Percentiles rank a stretch among this genome's conserved stretches.
Conservation (phyloP, 2,888 invertebrate species). For the Agrochola lychnidis region DNA sequence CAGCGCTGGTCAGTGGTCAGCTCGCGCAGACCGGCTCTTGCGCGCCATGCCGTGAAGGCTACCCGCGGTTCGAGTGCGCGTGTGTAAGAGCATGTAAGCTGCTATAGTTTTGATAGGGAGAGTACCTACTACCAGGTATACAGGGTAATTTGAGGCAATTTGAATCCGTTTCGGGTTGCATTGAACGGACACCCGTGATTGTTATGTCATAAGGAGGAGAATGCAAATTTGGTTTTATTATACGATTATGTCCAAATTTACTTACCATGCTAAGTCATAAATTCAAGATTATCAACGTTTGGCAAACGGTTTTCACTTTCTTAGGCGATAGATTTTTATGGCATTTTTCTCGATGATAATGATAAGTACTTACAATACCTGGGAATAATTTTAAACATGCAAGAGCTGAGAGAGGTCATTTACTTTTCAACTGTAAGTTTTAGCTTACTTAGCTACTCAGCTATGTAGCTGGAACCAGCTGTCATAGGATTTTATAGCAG, state of each 20-base stretch:
- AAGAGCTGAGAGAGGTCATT: not conserved
- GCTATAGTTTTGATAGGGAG: not conserved
- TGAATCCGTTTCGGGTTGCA: not conserved
- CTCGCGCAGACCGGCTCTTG: conserved; percentile 47
- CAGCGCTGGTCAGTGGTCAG: conserved; percentile 19
- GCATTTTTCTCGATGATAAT: not conserved
- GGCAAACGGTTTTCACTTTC: not conserved
- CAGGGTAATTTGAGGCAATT: not conserved
- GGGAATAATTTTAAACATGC: not conserved
- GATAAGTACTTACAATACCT: not conserved
- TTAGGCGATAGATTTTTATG: not conserved
- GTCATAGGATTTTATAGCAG: not conserved
- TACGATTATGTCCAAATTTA: too few species aligned
- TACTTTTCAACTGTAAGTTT: not conserved
- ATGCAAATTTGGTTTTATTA: not conserved
- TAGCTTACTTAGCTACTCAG: not conserved
- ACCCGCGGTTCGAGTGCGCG: conserved; percentile 12
- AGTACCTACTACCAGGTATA: not conserved
- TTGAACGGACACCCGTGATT: not conserved
- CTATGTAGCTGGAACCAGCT: not conserved
- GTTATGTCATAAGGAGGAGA: not conserved
- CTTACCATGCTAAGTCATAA: not conserved
- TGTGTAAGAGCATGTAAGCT: conserved; percentile 5
- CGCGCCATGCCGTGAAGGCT: conserved; percentile 56
- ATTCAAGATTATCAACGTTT: not conserved